Percentiles rank a stretch among this genome's conserved stretches.
phyloP scores from a whole-genome alignment of 2,888 invertebrate species.

The Stegophylla sp. region DNA sequence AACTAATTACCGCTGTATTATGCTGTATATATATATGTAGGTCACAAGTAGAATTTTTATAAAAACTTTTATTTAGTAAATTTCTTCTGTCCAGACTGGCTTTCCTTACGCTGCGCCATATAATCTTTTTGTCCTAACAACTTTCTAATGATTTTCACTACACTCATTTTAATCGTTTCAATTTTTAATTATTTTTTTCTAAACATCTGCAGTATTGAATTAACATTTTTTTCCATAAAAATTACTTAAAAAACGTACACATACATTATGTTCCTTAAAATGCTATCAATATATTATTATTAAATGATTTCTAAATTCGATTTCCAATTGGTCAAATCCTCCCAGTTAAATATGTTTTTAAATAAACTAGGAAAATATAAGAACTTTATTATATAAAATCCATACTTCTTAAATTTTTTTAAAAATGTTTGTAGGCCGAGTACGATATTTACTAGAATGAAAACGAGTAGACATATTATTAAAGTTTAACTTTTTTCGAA shows the following conservation, averaged over 20 bases:
- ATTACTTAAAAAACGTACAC: not conserved
- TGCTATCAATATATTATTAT: no score
- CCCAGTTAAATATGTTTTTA: no score
- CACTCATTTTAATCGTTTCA: not conserved
- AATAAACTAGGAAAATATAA: no score
- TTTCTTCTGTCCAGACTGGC: not conserved
- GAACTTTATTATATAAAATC: no score
- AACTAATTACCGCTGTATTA: slow-evolving; percentile 17
- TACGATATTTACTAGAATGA: no score
- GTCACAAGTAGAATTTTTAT: not conserved
- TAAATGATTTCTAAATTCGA: no score
- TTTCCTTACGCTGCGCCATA: not conserved
- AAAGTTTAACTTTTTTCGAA: no score
- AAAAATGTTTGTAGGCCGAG: no score
- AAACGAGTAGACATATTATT: no score
- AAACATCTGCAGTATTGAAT: not conserved
- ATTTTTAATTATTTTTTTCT: slow-evolving; percentile 18
- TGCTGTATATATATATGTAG: slow-evolving; percentile 11
- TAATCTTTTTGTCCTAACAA: slow-evolving; percentile 16
- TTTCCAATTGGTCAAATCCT: no score
- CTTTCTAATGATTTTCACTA: slow-evolving; percentile 26
- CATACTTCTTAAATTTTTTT: no score
- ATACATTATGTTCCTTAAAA: no score
- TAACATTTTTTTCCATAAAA: not conserved
- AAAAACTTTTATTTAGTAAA: slow-evolving; percentile 10